Evolutionary conservation across 2,113 vertebrate species (phyloP), one percentile per base, ranked within the genome.

Genomic region (Piaya cayana): DNA sequence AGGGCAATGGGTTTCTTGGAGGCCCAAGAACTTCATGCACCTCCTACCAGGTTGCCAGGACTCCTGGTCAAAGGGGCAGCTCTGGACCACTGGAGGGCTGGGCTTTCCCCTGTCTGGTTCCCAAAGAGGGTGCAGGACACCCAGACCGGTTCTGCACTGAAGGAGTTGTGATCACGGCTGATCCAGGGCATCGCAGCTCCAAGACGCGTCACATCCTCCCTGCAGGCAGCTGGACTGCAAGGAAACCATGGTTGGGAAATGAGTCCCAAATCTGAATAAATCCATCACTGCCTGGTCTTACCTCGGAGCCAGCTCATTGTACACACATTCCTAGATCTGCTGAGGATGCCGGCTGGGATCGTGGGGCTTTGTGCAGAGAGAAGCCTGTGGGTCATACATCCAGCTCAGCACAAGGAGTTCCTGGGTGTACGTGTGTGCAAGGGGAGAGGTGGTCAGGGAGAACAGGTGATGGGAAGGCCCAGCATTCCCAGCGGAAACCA

Each of bases 231-330:
- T 90, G 94, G 92, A 83, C 96, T 97, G 90, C 94, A 70, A 59
- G 64, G 85, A 58, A 58, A 72, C 43, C 32, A 34, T 0, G 14
- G 93, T 32, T 55, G 82, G 86, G 82, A 67, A 82, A 47, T 4
- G 25, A 90, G 34, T 72, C 59, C 67, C n/a, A 63, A 45, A 19
- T 26, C 17, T 37, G 37, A 97, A 97, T 97, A 95, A 97, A 97
- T 29, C 85, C 90, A 80, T 93, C 26, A 6, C 79, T 94, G 93
- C 43, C 70, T 85, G 76, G 70, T 60, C 75, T 69, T 64, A 80
- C 82, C 85, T 39, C 32, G 52, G 87, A 94, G 88, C 62, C 39
- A 29, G 6, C 69, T 76, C 47, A 16, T 36, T 91, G 50, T 45
- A 12, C 53, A 4, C 9, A 1, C 30, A 32, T 9, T 70, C 43